Conservation (phyloP, 2,888 invertebrate genomes). For the Teleiodes luculella region DNA sequence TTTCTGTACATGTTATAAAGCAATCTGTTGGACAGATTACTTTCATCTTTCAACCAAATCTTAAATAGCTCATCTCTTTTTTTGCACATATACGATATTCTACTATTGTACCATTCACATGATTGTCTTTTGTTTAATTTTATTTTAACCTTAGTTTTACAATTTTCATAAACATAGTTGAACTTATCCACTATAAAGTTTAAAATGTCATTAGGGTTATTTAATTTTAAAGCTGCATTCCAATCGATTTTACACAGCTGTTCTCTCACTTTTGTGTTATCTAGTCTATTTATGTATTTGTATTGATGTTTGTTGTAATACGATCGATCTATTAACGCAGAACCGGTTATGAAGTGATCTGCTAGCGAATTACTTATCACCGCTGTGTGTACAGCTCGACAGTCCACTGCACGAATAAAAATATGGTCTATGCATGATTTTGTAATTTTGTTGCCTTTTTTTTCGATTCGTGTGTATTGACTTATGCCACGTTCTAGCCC, state of each 20-base stretch:
- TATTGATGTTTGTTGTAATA: background rate
- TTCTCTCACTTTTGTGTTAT: background rate
- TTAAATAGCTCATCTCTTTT: too few relatives aligned
- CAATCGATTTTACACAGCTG: background rate
- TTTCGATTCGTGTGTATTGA: background rate
- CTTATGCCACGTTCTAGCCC: background rate
- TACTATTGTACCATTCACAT: too few relatives aligned
- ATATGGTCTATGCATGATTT: background rate
- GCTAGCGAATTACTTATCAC: background rate
- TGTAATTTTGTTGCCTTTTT: background rate
- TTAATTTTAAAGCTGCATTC: background rate
- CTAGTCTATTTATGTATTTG: too few relatives aligned
- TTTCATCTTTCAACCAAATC: too few relatives aligned
- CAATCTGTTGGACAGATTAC: too few relatives aligned
- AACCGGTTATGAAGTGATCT: background rate
- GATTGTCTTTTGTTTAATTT: too few relatives aligned
- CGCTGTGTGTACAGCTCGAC: background rate
- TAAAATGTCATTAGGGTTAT: background rate
- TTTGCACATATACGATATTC: too few relatives aligned
- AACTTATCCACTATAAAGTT: too few relatives aligned
- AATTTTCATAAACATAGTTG: too few relatives aligned
- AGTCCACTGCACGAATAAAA: background rate
- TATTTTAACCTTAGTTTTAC: too few relatives aligned
- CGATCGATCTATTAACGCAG: background rate
- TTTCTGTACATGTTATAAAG: too few relatives aligned